phyloP scores from a whole-genome alignment of 2,797 vertebrate genomes.

The Petrocephalus sullivani region DNA sequence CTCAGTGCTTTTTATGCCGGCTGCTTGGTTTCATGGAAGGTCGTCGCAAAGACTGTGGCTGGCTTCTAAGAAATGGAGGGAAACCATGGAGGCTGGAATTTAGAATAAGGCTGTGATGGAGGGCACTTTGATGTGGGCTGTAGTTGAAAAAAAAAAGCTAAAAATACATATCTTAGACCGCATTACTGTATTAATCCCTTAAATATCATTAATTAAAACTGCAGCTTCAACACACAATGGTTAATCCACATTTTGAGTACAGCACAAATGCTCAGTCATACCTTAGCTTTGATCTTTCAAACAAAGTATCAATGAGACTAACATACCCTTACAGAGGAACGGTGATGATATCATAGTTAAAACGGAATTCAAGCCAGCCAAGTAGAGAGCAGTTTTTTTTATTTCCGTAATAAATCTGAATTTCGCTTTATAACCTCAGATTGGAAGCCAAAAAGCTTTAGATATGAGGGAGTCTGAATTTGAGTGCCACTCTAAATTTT shows the following conservation, averaged over 20 bases:
- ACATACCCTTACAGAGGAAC: neutral
- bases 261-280: neutral
- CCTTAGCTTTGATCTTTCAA: neutral
- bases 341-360: neutral
- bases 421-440: neutral
- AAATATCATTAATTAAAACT: neutral
- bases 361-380: neutral
- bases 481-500: slow-evolving; percentile 9
- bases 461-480: neutral
- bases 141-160: neutral
- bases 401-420: neutral
- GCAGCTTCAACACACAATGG: neutral
- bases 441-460: neutral
- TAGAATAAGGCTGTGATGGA: neutral
- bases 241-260: neutral
- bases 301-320: neutral
- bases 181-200: neutral
- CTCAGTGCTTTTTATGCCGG: neutral
- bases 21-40: neutral
- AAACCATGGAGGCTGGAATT: neutral
- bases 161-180: neutral
- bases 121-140: neutral
- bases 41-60: neutral
- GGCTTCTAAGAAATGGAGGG: neutral
- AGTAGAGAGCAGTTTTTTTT: neutral